Evolutionary conservation across 2,113 vertebrate species (phyloP), one percentile per base, ranked within the genome.

Genomic region (Festucalex cinctus): DNA sequence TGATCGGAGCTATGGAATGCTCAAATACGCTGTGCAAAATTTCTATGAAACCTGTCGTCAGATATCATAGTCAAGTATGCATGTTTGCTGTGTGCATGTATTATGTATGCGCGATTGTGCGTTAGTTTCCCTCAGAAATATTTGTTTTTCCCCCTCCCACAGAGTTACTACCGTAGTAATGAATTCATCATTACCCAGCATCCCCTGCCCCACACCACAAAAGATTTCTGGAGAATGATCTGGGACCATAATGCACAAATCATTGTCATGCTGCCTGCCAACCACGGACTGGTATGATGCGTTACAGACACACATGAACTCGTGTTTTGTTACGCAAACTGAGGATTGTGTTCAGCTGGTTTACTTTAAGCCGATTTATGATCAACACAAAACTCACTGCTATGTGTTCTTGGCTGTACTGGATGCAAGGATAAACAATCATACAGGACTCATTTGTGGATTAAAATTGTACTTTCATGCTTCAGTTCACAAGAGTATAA

Each of bases 221-320:
- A 95, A 88, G 96, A 98, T 79, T 98, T 98, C 90, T 98, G 96
- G 96, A 87, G 95, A 83, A 98, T 98, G 96, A 97, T 97, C 82
- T 97, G 96, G 96, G 95, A 98, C 88, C 96, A 98, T 79, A 98
- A 97, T 0, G 95, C 95, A 62, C 95, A 98, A 89, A 96, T 96
- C 87, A 96, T 97, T 41, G 94, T 97, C 89, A 97, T 97, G 96
- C 89, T 98, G 89, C 96, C 96, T 0, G 95, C 95, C 86, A 95
- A 94, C 88, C 93, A 95, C 77, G 94, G 94, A 82, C 90, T 96
- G 93, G 96, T 98, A 88, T 86, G 93, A 71, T 37, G 70, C 43
- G 68, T 44, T 24, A 65, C 43, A 35, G 3, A 68, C 20, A 64
- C 32, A 28, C 51, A 53, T 53, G 24, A 22, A 32, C 28, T 32